Evolutionary conservation across 2,113 vertebrate species (phyloP), one percentile per base, ranked within the genome.

Genomic region (Ammodytes dubius): DNA sequence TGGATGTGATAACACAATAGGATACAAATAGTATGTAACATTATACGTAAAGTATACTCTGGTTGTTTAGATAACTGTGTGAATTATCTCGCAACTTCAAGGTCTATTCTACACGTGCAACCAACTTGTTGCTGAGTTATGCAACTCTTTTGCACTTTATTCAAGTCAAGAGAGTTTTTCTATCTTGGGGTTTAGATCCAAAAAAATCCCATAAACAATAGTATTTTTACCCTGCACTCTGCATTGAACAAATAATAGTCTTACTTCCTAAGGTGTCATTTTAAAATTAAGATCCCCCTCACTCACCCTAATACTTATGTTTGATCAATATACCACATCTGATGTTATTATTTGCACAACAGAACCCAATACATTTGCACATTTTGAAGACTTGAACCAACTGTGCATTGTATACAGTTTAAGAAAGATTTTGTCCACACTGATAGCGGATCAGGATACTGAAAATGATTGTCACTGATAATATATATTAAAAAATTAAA

Each of bases 191-290:
- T 65, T 65, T n/a, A 47, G 79, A 90, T 76, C 86, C 87, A 82
- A 86, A 92, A 87, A 66, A 88, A 83, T 88, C 76, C 60, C 52
- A 19, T 54, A 52, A 45, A 66, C 42, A 39, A 72, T 49, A 87
- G 69, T 87, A 78, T 89, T 88, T 86, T 76, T 52, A 65, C 74
- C 80, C 56, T 58, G 71, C 54, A 63, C 59, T 84, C 76, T 71
- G 75, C 69, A 74, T 85, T 58, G 69, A 75, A 81, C 63, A 42
- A 81, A 81, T n/a, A 60, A 82, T 70, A 57, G 79, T 82, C 86
- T 74, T 83, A 67, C 67, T 64, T 61, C 73, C 68, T 53, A 66
- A 0, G 67, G 42, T 88, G 67, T 87, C 14, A 6, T 84, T 87
- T 87, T 85, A 85, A 27, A 85, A 65, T 82, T 83, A 71, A 78